phyloP scores from a whole-genome alignment of 1,140 invertebrate genomes.

The Pantala flavescens region DNA sequence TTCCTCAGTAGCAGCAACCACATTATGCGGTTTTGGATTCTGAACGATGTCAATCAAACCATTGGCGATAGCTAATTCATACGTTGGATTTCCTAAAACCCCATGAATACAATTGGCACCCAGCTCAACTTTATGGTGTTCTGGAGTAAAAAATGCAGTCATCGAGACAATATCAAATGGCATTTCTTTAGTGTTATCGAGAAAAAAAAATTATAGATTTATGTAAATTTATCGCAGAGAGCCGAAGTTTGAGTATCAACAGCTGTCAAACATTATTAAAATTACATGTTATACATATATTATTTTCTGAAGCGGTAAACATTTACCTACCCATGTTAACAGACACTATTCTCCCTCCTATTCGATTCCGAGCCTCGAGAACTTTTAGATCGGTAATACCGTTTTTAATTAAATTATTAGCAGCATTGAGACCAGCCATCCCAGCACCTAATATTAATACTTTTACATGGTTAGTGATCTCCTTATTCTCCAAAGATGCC shows the following conservation, averaged over 20 bases:
- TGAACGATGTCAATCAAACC: slow-evolving; percentile 71
- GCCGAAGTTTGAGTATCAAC: no score
- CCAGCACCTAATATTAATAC: slow-evolving; percentile 77
- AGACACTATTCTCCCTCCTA: slow-evolving; percentile 70
- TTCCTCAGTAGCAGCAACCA: slow-evolving; percentile 74
- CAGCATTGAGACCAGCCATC: slow-evolving; percentile 74
- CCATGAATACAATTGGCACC: slow-evolving; percentile 93
- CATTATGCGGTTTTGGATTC: slow-evolving; percentile 71
- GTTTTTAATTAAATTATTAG: slow-evolving; percentile 72
- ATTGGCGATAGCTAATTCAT: slow-evolving; percentile 73
- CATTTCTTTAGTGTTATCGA: no score
- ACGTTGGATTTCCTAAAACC: slow-evolving; percentile 71
- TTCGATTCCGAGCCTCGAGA: slow-evolving; percentile 63
- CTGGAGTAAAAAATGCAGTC: slow-evolving; percentile 29
- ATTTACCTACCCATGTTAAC: slow-evolving; percentile 51
- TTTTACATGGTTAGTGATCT: slow-evolving; percentile 34
- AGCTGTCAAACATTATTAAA: no score
- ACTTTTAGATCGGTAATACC: slow-evolving; percentile 66
- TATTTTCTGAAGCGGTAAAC: no score
- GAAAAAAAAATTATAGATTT: no score
- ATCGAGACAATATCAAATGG: no score
- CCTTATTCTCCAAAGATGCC: slow-evolving; percentile 11
- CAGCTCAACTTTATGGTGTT: slow-evolving; percentile 56
- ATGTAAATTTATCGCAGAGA: no score
- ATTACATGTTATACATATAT: no score